Evolutionary conservation across 2,797 vertebrate genomes (phyloP).

Genomic region (Lepilemur septentrionalis): DNA sequence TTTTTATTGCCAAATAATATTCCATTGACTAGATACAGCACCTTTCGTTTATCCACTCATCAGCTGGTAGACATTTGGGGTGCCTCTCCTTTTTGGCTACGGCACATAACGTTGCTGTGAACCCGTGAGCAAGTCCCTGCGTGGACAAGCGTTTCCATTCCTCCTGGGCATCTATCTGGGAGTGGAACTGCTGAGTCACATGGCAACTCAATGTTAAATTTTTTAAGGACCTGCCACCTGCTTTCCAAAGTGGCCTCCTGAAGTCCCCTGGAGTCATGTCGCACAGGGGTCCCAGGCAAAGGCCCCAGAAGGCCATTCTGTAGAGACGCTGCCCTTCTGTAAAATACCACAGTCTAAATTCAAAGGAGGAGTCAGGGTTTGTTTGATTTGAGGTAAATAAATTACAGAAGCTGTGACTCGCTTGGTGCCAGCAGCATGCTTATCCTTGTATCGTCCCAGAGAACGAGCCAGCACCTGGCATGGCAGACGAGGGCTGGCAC

Average conservation of each 20-base stretch:
- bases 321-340: not conserved
- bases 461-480: slow-evolving; percentile 48
- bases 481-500: not conserved
- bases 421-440: not conserved
- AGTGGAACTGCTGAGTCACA: not conserved
- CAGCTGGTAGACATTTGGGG: not conserved
- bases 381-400: slow-evolving; percentile 15
- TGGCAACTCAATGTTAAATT: not conserved
- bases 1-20: not conserved
- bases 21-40: fast-evolving
- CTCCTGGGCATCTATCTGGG: not conserved
- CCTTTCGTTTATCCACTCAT: too few species aligned
- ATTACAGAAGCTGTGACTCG: not conserved
- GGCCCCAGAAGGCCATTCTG: not conserved
- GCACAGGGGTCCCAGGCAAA: not conserved
- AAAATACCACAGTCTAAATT: not conserved
- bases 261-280: not conserved
- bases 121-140: fast-evolving
- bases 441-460: fast-evolving
- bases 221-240: not conserved
- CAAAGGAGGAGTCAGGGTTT: slow-evolving; percentile 7
- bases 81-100: not conserved
- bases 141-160: not conserved
- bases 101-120: not conserved
- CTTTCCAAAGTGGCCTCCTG: not conserved